A percentile compares a stretch with the other conserved stretches of the same genome.
These are phyloP conservation scores for Belonocnema kinseyi DNA, from an alignment of 1,140 invertebrate species.

Conservation along the genomic window DNA sequence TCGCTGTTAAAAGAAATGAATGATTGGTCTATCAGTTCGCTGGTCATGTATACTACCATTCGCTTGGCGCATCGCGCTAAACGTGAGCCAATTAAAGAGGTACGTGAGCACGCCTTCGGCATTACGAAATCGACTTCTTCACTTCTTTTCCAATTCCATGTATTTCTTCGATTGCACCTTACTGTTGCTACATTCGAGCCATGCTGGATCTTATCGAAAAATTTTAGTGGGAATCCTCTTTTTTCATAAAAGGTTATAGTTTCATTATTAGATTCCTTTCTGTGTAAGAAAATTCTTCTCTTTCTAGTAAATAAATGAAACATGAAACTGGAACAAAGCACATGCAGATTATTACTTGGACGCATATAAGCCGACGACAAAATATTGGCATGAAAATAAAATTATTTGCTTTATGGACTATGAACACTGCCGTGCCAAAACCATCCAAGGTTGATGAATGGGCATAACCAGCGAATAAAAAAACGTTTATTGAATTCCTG, in stretches of 20 bases:
- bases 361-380: too few relatives aligned
- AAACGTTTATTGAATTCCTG: too few relatives aligned
- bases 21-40: conserved; percentile 25
- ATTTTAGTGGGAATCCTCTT: neutral
- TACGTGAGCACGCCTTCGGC: conserved; percentile 31
- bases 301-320: neutral
- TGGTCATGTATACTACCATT: conserved; percentile 30
- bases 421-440: too few relatives aligned
- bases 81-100: conserved; percentile 44
- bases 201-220: neutral
- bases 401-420: too few relatives aligned
- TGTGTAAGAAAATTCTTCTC: neutral
- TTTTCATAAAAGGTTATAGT: neutral
- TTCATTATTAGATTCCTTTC: neutral
- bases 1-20: conserved; percentile 23
- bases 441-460: too few relatives aligned
- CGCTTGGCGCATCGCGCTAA: conserved; percentile 19
- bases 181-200: conserved; percentile 17
- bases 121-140: conserved; percentile 6
- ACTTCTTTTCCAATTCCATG: conserved; percentile 10
- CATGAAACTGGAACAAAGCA: too few relatives aligned
- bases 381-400: too few relatives aligned
- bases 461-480: too few relatives aligned
- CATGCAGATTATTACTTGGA: too few relatives aligned
- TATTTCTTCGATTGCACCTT: conserved; percentile 3